phyloP scores from a whole-genome alignment of 2,888 invertebrate species.

The Spicauda simplicius region DNA sequence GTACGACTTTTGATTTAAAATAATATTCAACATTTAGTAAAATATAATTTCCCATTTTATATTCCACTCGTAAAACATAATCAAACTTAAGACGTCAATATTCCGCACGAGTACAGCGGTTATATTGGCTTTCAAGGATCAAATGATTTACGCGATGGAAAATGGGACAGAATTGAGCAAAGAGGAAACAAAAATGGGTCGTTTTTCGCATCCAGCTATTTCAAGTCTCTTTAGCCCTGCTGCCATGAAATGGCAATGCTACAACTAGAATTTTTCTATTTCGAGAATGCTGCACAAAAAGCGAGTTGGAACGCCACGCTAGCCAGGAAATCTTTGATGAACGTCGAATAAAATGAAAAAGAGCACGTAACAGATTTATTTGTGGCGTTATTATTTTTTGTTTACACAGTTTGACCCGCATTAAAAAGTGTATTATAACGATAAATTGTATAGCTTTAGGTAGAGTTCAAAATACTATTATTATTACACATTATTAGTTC shows the following conservation, averaged over 20 bases:
- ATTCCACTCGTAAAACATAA: conserved; percentile 35
- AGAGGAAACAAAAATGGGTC: neutral
- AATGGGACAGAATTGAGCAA: neutral
- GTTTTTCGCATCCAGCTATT: neutral
- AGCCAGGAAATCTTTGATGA: neutral
- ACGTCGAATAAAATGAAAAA: neutral
- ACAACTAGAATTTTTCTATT: neutral
- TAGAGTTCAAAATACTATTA: too few relatives aligned
- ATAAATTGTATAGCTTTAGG: too few relatives aligned
- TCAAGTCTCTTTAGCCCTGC: neutral
- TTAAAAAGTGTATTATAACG: too few relatives aligned
- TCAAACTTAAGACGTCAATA: conserved; percentile 4
- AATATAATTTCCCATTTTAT: neutral
- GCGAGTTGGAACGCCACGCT: neutral
- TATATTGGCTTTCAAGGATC: conserved; percentile 7
- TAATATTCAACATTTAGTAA: neutral
- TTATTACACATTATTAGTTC: too few relatives aligned
- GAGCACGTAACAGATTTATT: neutral
- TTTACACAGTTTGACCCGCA: too few relatives aligned
- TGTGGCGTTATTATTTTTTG: neutral
- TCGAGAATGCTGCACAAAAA: neutral
- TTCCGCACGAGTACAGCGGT: conserved; percentile 5
- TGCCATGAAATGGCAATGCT: neutral
- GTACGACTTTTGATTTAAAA: too few relatives aligned
- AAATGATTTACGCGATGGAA: conserved; percentile 2